These are phyloP conservation scores for Ispidina lecontei DNA, from an alignment of 2,797 vertebrate genomes.

Conservation along the genomic window DNA sequence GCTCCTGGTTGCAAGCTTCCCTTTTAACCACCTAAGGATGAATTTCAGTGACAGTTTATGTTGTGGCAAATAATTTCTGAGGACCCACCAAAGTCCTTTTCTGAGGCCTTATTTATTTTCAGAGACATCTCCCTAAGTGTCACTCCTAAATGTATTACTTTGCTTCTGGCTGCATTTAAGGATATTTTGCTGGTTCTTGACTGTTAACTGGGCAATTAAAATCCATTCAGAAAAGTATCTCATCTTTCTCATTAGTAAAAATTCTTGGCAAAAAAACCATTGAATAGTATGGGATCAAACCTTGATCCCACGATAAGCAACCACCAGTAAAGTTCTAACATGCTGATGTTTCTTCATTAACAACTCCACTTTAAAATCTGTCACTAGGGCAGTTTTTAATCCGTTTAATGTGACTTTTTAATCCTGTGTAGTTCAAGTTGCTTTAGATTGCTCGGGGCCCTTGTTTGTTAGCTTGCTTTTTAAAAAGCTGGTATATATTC, in stretches of 20 bases:
- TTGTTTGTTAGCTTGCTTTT: not conserved
- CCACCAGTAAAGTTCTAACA: not conserved
- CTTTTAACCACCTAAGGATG: not conserved
- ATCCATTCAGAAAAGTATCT: not conserved
- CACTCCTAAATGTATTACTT: not conserved
- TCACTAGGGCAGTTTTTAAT: not conserved
- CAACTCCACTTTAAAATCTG: not conserved
- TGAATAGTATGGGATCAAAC: not conserved
- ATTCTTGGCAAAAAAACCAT: not conserved
- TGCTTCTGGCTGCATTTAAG: not conserved
- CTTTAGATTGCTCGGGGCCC: not conserved
- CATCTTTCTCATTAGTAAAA: not conserved
- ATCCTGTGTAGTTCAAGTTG: not conserved
- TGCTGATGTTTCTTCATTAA: not conserved
- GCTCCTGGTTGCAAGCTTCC: not conserved
- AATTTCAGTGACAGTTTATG: not conserved
- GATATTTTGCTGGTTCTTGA: not conserved
- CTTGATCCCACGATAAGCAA: not conserved
- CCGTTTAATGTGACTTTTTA: not conserved
- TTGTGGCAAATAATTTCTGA: not conserved
- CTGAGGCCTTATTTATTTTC: not conserved
- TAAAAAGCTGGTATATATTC: not conserved
- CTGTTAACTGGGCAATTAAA: not conserved
- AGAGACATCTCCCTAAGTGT: not conserved
- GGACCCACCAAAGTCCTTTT: not conserved